phyloP scores from a whole-genome alignment of 2,797 vertebrate genomes.

The Prionace glauca region DNA sequence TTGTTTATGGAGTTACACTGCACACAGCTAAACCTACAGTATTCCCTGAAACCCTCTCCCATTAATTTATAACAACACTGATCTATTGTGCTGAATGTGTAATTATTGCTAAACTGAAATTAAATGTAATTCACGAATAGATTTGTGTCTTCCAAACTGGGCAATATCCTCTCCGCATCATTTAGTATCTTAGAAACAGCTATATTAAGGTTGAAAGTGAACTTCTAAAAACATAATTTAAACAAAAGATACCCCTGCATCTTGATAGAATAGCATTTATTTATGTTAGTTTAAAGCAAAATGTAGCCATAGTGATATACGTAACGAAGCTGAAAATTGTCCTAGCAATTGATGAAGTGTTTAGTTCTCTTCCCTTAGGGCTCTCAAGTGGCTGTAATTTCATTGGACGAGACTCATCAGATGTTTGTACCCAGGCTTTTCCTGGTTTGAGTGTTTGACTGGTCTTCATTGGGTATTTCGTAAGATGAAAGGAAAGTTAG shows the following conservation, averaged over 20 bases:
- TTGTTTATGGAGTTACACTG: not conserved
- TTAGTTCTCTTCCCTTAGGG: not conserved
- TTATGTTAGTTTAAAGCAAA: not conserved
- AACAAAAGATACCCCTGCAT: not conserved
- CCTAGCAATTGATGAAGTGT: not conserved
- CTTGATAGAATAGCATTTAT: not conserved
- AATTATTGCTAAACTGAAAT: not conserved
- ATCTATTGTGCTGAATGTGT: not conserved
- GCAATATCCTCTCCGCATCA: not conserved
- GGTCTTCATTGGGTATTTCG: not conserved
- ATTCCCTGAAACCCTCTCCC: not conserved
- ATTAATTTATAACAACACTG: not conserved
- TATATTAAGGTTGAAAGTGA: not conserved
- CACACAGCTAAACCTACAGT: not conserved
- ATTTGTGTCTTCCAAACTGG: not conserved
- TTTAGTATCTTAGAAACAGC: not conserved
- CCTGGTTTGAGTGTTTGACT: not conserved
- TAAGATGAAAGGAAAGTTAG: not conserved
- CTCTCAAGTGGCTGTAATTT: not conserved
- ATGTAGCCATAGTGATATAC: not conserved
- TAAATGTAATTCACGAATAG: not conserved
- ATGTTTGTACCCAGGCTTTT: not conserved
- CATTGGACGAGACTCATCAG: not conserved
- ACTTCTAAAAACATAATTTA: not conserved
- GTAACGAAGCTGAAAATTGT: not conserved